These are phyloP conservation scores for Leptosomus discolor DNA, from an alignment of 2,113 vertebrate species.

Conservation along the genomic window DNA sequence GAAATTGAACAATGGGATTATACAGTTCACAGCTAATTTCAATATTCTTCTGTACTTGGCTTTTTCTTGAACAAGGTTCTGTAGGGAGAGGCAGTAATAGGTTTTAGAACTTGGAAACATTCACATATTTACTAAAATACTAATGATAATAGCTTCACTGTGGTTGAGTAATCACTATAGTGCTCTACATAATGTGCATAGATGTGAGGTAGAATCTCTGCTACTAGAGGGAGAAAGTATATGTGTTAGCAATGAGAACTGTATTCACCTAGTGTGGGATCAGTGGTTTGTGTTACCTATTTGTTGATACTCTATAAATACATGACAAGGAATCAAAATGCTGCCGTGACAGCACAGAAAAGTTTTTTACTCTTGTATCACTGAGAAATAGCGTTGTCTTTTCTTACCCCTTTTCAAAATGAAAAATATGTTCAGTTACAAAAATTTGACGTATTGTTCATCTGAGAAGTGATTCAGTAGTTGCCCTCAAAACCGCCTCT, in stretches of 20 bases:
- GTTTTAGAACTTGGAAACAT: background rate
- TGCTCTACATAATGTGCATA: background rate
- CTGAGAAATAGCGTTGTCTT: background rate
- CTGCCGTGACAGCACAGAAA: background rate
- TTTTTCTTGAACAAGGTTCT: constrained; percentile 48
- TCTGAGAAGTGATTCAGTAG: background rate
- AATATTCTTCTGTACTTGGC: constrained; percentile 65
- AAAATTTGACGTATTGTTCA: background rate
- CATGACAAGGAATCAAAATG: background rate
- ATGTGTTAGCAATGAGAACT: background rate
- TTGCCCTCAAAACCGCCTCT: background rate
- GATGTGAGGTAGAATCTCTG: background rate
- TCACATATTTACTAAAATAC: background rate
- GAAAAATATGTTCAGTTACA: background rate
- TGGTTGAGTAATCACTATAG: background rate
- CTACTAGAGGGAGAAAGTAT: background rate
- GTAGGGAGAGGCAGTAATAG: background rate
- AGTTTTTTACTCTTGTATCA: background rate
- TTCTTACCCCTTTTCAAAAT: background rate
- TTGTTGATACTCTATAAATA: background rate
- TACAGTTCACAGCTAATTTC: constrained; percentile 72
- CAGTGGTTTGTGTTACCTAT: background rate
- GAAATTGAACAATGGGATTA: constrained; percentile 87
- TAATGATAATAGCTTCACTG: background rate
- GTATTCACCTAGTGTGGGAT: background rate